phyloP scores from a whole-genome alignment of 37 sponge, comb jelly and placozoan species.

The Cliona cf. orientalis region DNA sequence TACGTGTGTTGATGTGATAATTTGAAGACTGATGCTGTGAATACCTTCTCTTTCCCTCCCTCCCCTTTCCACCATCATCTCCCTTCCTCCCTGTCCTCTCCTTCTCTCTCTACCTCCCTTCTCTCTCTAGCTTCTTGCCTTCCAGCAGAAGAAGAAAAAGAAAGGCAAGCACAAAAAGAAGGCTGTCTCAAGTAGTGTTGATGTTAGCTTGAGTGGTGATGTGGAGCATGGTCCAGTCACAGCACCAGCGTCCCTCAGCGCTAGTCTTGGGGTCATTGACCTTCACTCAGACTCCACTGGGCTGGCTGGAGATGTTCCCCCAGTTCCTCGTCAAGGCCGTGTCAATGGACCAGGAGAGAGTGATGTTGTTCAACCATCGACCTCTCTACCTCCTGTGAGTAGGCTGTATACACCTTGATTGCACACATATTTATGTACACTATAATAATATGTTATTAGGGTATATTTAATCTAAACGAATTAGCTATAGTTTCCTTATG shows the following conservation, averaged over 20 bases:
- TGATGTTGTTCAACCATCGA: no score
- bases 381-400: background rate
- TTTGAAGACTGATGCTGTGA: background rate
- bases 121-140: constrained; percentile 49
- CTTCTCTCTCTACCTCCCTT: no score
- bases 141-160: constrained; percentile 52
- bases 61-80: background rate
- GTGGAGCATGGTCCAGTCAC: no score
- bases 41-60: background rate
- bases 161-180: constrained; percentile 8
- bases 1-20: background rate
- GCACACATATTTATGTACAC: no score
- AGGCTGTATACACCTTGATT: no score
- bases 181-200: background rate
- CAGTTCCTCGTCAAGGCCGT: constrained; percentile 8
- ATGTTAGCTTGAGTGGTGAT: no score
- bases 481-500: no score
- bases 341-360: no score
- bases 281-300: background rate
- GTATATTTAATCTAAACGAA: no score
- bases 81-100: background rate
- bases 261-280: background rate
- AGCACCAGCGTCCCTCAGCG: background rate
- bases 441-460: no score
- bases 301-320: constrained; percentile 1